These are phyloP conservation scores for Lepidiolamprologus cunningtoni DNA, from an alignment of 2,113 vertebrate genomes.

Conservation along the genomic window DNA sequence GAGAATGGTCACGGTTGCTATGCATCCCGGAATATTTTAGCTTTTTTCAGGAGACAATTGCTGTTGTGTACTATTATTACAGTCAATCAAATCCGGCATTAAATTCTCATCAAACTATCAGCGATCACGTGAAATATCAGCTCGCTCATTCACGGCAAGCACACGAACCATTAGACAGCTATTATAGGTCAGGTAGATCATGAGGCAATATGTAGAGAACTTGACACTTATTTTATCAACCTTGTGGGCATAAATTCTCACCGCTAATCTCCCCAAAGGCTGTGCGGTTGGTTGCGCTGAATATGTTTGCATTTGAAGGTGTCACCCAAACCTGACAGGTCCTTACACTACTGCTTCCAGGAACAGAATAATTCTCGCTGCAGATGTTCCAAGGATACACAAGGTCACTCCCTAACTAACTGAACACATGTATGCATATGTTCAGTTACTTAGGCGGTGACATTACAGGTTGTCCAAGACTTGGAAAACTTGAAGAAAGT, in stretches of 20 bases:
- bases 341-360: neutral
- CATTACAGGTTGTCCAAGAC: neutral
- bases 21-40: constrained; percentile 8
- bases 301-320: constrained; percentile 24
- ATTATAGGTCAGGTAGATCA: neutral
- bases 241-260: constrained; percentile 8
- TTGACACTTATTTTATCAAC: constrained; percentile 19
- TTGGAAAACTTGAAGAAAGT: neutral
- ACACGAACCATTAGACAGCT: constrained; percentile 3
- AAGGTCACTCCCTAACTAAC: neutral
- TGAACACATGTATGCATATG: neutral
- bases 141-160: neutral
- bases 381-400: neutral
- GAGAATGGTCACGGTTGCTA: constrained; percentile 26
- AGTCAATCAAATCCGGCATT: constrained; percentile 51
- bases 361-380: neutral
- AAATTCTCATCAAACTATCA: constrained; percentile 36
- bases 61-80: constrained; percentile 3
- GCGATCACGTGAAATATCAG: constrained; percentile 30
- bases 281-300: neutral
- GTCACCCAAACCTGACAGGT: constrained; percentile 11
- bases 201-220: neutral
- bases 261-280: constrained; percentile 19
- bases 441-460: neutral
- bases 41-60: neutral